These are phyloP conservation scores for Perodicticus potto DNA, from an alignment of 2,797 vertebrate genomes.

Conservation along the genomic window DNA sequence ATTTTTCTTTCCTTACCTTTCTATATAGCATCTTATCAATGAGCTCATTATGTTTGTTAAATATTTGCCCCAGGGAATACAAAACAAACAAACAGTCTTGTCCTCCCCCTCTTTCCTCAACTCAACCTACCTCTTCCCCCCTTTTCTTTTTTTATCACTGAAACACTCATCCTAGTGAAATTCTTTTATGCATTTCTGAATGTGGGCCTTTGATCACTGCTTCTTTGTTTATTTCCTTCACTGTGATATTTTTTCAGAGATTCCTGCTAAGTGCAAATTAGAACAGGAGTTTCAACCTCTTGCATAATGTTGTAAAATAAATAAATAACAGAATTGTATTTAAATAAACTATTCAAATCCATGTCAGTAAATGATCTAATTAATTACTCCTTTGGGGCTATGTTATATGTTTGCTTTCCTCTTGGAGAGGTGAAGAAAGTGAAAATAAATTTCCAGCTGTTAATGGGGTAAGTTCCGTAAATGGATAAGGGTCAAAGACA, in stretches of 20 bases:
- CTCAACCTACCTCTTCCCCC: neutral
- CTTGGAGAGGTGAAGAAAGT: conserved; percentile 84
- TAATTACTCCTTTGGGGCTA: conserved; percentile 88
- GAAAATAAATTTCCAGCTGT: conserved; percentile 87
- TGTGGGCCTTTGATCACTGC: conserved; percentile 72
- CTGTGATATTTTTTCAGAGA: conserved; percentile 76
- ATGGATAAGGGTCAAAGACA: conserved; percentile 85
- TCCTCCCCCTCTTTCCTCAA: neutral
- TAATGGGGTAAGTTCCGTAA: conserved; percentile 86
- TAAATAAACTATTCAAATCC: conserved; percentile 84
- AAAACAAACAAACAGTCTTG: conserved; percentile 50
- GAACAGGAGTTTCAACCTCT: conserved; percentile 74
- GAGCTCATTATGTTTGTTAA: conserved; percentile 68
- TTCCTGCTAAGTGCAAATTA: conserved; percentile 83
- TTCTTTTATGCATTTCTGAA: conserved; percentile 75
- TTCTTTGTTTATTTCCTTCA: conserved; percentile 79
- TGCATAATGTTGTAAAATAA: conserved; percentile 78
- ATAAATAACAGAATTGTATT: conserved; percentile 78
- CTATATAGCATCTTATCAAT: conserved; percentile 71
- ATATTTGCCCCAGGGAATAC: conserved; percentile 33
- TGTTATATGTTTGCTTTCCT: conserved; percentile 83
- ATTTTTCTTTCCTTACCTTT: conserved; percentile 68
- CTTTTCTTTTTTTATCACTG: neutral
- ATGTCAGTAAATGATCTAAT: conserved; percentile 87
- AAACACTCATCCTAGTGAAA: conserved; percentile 63